These are phyloP conservation scores for Macrophya annulata DNA, from an alignment of 2,888 invertebrate species.

Conservation along the genomic window DNA sequence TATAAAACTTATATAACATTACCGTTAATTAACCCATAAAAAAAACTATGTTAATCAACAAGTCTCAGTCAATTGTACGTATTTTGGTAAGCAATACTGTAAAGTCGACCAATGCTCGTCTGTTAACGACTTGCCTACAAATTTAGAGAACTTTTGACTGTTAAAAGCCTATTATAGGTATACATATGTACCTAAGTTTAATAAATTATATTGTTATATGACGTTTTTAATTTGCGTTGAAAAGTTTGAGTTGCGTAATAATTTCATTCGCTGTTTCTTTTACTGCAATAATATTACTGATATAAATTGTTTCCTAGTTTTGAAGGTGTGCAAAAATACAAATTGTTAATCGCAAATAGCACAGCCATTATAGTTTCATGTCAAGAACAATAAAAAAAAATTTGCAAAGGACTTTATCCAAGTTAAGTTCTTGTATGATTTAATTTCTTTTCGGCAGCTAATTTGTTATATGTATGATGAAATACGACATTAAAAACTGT, in stretches of 20 bases:
- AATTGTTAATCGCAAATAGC: neutral
- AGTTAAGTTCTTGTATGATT: neutral
- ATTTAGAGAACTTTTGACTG: neutral
- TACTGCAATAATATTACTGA: neutral
- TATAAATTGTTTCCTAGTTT: neutral
- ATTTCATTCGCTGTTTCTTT: neutral
- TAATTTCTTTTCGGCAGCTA: neutral
- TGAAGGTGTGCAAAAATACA: neutral
- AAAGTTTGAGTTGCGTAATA: neutral
- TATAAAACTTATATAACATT: neutral
- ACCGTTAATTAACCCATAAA: neutral
- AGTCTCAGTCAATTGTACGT: neutral
- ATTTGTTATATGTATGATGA: neutral
- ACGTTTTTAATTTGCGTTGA: neutral
- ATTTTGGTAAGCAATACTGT: neutral
- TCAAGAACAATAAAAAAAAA: neutral
- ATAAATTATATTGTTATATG: neutral
- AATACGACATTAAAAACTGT: neutral
- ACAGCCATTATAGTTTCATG: neutral
- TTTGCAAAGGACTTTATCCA: neutral
- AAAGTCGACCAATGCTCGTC: neutral
- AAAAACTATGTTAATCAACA: neutral
- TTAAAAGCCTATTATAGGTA: neutral
- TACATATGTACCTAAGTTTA: slow-evolving; percentile 11
- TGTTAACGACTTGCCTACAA: neutral